Conservation (phyloP, 2,113 vertebrate genomes). For the Misgurnus anguillicaudatus region DNA sequence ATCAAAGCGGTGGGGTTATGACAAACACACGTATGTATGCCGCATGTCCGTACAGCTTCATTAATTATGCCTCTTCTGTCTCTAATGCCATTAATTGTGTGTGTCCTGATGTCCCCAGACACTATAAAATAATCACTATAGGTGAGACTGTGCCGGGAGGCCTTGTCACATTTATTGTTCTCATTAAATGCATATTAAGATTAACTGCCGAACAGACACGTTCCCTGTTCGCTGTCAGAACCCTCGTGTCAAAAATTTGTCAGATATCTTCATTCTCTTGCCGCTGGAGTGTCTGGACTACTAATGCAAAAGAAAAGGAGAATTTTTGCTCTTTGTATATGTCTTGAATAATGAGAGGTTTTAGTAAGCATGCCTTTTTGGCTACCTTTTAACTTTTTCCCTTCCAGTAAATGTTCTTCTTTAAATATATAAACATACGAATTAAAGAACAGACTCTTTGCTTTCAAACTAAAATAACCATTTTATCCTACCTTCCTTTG, state of each 20-base stretch:
- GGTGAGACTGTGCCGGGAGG: background rate
- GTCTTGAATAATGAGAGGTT: conserved; percentile 14
- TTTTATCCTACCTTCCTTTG: too few species aligned
- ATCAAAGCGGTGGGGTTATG: background rate
- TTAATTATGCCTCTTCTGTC: conserved; percentile 14
- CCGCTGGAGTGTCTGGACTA: conserved; percentile 15
- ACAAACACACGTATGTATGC: background rate
- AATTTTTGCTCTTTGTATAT: background rate
- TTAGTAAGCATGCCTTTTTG: conserved; percentile 16
- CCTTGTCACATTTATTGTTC: conserved; percentile 25
- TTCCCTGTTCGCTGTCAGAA: conserved; percentile 20
- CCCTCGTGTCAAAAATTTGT: conserved; percentile 30
- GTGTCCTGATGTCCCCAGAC: background rate
- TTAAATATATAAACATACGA: too few species aligned
- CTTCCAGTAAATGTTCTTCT: too few species aligned
- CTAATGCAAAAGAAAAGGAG: conserved; percentile 1
- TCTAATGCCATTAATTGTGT: background rate
- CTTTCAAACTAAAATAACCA: too few species aligned
- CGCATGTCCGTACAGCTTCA: background rate
- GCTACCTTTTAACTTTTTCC: conserved; percentile 20
- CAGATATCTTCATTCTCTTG: conserved; percentile 26
- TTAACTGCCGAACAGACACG: conserved; percentile 5
- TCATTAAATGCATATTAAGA: conserved; percentile 25
- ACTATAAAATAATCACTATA: conserved; percentile 10
- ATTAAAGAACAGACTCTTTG: too few species aligned